phyloP scores from a whole-genome alignment of 1,140 invertebrate genomes.

The Drosophila persimilis region DNA sequence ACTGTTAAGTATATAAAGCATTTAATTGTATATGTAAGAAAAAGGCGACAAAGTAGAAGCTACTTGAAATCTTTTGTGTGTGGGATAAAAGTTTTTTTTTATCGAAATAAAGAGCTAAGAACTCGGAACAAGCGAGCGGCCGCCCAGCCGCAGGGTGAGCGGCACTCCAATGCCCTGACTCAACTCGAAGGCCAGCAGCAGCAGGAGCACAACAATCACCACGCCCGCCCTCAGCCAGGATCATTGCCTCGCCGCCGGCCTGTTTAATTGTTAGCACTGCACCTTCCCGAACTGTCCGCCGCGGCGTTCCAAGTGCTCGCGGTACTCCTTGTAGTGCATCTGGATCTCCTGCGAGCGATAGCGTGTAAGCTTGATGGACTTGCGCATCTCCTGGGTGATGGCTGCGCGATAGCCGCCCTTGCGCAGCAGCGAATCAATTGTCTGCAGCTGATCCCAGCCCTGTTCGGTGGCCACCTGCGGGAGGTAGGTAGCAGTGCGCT shows the following conservation, averaged over 20 bases:
- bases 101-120: slow-evolving; percentile 10
- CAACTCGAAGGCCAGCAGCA: slow-evolving; percentile 63
- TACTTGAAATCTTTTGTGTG: slow-evolving; percentile 9
- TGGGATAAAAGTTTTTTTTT: background rate
- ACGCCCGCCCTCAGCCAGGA: slow-evolving; percentile 72
- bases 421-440: slow-evolving; percentile 97
- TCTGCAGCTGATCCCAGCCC: slow-evolving; percentile 98
- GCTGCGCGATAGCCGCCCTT: slow-evolving; percentile 98
- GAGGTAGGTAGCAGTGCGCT: slow-evolving; percentile 98
- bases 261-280: slow-evolving; percentile 80
- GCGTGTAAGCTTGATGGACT: slow-evolving; percentile 95
- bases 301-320: slow-evolving; percentile 77
- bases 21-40: slow-evolving; percentile 43
- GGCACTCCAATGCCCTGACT: slow-evolving; percentile 40
- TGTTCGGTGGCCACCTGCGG: slow-evolving; percentile 99
- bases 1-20: slow-evolving; percentile 66
- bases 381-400: slow-evolving; percentile 94
- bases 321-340: slow-evolving; percentile 82
- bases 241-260: slow-evolving; percentile 56
- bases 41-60: slow-evolving; percentile 39
- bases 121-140: slow-evolving; percentile 32
- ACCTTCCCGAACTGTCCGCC: slow-evolving; percentile 73
- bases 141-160: slow-evolving; percentile 19
- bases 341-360: slow-evolving; percentile 90
- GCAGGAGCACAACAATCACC: slow-evolving; percentile 55